Percentiles rank a stretch among this genome's conserved stretches.
These are phyloP conservation scores for Plecotus auritus DNA, from an alignment of 2,113 vertebrate genomes.

Conservation along the genomic window DNA sequence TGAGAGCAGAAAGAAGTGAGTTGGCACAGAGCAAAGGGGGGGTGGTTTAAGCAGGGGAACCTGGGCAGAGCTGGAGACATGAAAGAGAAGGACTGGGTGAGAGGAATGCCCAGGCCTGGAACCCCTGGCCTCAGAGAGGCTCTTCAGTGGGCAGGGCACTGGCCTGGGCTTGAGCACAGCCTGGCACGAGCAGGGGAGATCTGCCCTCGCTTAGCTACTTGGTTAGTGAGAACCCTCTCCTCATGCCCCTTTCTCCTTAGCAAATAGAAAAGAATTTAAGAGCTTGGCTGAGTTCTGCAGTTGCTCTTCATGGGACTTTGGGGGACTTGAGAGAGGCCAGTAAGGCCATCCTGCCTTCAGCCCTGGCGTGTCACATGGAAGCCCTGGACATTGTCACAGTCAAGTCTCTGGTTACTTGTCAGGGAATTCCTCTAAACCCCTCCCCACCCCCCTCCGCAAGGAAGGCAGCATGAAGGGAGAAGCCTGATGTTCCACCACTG, in stretches of 20 bases:
- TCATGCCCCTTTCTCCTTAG: neutral
- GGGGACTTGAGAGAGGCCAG: neutral
- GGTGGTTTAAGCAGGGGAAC: too few species aligned
- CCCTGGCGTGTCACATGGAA: neutral
- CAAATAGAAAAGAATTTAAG: neutral
- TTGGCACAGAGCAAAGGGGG: neutral
- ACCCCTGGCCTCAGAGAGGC: neutral
- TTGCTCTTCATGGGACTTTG: neutral
- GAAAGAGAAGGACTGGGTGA: neutral
- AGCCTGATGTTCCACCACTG: neutral
- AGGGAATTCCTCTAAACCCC: neutral
- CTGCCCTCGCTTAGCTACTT: neutral
- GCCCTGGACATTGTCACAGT: neutral
- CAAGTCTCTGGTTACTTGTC: neutral
- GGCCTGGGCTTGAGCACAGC: neutral
- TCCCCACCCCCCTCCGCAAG: neutral
- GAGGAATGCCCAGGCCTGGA: neutral
- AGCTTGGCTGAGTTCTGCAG: neutral
- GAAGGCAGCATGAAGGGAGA: neutral
- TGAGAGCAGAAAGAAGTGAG: neutral
- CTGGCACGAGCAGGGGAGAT: neutral
- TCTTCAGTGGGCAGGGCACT: neutral
- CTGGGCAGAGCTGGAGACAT: neutral
- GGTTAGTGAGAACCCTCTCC: neutral
- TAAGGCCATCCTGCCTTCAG: neutral